Evolutionary conservation across 2,797 vertebrate genomes (phyloP).

Genomic region (Enteromius radiatus): DNA sequence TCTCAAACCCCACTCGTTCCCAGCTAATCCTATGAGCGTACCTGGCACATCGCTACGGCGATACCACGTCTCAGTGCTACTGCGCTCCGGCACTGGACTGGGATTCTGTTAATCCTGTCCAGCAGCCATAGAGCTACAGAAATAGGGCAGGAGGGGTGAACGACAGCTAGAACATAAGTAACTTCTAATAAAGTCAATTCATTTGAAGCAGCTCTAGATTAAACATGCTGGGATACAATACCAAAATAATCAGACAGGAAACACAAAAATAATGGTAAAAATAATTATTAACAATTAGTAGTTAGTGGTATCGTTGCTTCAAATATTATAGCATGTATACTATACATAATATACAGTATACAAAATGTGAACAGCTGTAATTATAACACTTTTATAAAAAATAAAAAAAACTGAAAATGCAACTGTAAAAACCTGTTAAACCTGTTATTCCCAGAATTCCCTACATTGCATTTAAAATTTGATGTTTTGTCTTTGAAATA

Average conservation of each 20-base stretch:
- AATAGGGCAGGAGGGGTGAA: slow-evolving; percentile 41
- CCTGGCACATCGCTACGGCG: slow-evolving; percentile 85
- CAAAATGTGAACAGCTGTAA: no score
- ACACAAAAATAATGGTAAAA: no score
- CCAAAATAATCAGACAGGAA: not conserved
- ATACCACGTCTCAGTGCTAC: slow-evolving; percentile 80
- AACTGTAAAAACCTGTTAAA: no score
- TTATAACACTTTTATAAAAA: no score
- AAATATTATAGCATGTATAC: no score
- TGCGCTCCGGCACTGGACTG: slow-evolving; percentile 73
- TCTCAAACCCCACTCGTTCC: slow-evolving; percentile 53
- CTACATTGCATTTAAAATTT: no score
- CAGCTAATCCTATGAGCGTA: slow-evolving; percentile 86
- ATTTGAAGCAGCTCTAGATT: not conserved
- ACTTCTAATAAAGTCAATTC: not conserved
- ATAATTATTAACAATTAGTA: no score
- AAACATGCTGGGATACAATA: not conserved
- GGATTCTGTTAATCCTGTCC: slow-evolving; percentile 43
- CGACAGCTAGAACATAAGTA: not conserved
- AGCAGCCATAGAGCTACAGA: slow-evolving; percentile 15
- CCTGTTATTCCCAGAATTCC: no score
- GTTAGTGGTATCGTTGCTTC: no score
- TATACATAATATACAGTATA: no score
- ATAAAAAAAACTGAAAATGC: no score
- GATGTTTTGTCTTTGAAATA: no score